phyloP scores from a whole-genome alignment of 2,797 vertebrate species.

The Clangula hyemalis region DNA sequence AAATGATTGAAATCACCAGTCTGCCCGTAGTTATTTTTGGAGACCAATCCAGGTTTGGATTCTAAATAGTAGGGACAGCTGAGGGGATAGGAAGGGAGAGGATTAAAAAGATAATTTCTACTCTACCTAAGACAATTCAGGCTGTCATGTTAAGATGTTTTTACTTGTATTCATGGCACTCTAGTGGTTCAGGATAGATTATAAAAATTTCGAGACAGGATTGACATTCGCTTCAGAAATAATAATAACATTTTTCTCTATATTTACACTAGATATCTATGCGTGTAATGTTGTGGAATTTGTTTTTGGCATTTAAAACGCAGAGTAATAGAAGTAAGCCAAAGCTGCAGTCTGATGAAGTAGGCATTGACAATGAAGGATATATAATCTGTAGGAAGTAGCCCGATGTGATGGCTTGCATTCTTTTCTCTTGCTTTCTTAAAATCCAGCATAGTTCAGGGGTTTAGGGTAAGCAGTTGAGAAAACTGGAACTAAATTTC shows the following conservation, averaged over 20 bases:
- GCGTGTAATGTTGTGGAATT: background rate
- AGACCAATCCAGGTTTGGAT: too few species aligned
- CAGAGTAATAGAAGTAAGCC: background rate
- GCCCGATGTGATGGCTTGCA: background rate
- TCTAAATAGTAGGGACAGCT: too few species aligned
- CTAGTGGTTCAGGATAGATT: background rate
- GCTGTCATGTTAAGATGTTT: background rate
- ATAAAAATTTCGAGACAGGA: background rate
- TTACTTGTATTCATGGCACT: background rate
- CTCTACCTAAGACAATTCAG: background rate
- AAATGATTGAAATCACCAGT: too few species aligned
- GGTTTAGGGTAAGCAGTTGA: background rate
- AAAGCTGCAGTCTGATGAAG: background rate
- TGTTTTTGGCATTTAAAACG: background rate
- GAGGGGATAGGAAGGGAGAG: background rate
- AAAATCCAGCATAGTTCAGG: background rate
- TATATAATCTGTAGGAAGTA: background rate
- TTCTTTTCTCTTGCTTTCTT: background rate
- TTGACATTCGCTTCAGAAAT: slow-evolving; percentile 10
- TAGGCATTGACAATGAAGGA: background rate
- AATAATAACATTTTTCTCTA: background rate
- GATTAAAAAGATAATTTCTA: background rate
- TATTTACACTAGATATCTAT: background rate
- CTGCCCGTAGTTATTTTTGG: too few species aligned
- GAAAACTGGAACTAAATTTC: slow-evolving; percentile 2